Evolutionary conservation across 2,888 invertebrate genomes (phyloP), one percentile per base, ranked within the genome.

Genomic region (Anticlea derivata): DNA sequence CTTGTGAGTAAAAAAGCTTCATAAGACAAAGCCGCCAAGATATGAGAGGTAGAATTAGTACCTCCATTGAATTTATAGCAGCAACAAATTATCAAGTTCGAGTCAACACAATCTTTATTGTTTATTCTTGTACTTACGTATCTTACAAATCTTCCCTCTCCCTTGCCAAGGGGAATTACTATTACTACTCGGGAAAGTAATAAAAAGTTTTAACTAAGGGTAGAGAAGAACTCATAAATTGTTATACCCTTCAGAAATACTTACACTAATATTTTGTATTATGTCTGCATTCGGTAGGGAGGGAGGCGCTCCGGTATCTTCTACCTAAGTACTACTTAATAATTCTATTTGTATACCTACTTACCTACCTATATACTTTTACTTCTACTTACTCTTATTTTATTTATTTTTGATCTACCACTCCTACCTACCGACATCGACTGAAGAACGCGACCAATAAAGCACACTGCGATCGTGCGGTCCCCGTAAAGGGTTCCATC

Each of bases 11-110:
- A 76, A 75, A 75, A 69, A 44, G 39, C 54, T 41, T 63, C 55
- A 60, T 60, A 55, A 64, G 60, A 51, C 58, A 65, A 66, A 56
- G 63, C 66, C 65, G 65, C 63, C 63, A 43, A 55, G 64, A 64
- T 68, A 73, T 70, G 57, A 59, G 59, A 69, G 60, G 55, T 56
- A 58, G 64, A 72, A 73, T 76, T 73, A 73, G 66, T 59, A 63
- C 59, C 62, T 63, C 58, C 59, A 63, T 66, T 69, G 58, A 66
- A 71, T 73, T 71, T 68, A 75, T 75, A 62, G 64, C 63, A 58
- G 60, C 55, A 65, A 68, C 68, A 67, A 74, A 71, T 67, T 70
- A 68, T 65, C 63, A 65, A 67, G 59, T 63, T 66, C 50, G 62
- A 64, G 53, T 63, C 60, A 50, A 63, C 61, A 62, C 58, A 55